Base-by-base conservation (phyloP, 2,797 vertebrate genomes). In the Taeniopygia guttata region DNA sequence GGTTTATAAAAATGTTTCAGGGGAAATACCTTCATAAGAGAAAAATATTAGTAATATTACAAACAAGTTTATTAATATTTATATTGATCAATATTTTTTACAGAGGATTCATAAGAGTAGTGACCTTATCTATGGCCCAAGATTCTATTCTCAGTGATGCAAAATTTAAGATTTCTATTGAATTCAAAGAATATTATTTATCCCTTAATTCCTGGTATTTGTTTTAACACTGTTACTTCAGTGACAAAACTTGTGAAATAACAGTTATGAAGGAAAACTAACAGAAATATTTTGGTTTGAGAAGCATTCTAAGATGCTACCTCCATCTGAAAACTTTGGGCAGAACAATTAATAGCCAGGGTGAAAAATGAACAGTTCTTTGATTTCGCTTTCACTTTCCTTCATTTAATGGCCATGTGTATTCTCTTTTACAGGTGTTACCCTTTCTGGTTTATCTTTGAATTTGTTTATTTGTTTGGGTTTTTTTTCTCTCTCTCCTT, bases 301-400 rank as follows among this genome's bases (percentile, higher is more conserved):
- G 8, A 1, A 78, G 0, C 2, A 14, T 14, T 56, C 14, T 48
- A 59, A 58, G 7, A 38, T 46, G 23, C 9, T 55, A 43, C 2
- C 55, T 80, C 9, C 6, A 30, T 45, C 30, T 66, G 59, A 80
- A 85, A 73, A 55, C 7, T 62, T 68, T 46, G 1, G 8, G 34
- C 13, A 74, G 32, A 77, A 67, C 32, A 70, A 45, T 25, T 2
- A 59, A 16, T 36, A 87, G 36, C 2, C 14, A 38, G 7, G 8
- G 7, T 34, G 5, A 10, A 78, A 74, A 90, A 75, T 63, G 9
- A 58, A 36, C 7, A 38, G 3, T 5, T 36, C n/a, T 83, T 38
- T 54, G 3, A 63, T 49, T 78, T 77, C 1, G 1, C 1, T 3
- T 80, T 70, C 11, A 8, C 4, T 74, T 60, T 81, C 11, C 7